A percentile compares a stretch with the other conserved stretches of the same genome.
Conservation (phyloP, 2,113 vertebrate genomes). For the Hypocryptadius cinnamomeus region DNA sequence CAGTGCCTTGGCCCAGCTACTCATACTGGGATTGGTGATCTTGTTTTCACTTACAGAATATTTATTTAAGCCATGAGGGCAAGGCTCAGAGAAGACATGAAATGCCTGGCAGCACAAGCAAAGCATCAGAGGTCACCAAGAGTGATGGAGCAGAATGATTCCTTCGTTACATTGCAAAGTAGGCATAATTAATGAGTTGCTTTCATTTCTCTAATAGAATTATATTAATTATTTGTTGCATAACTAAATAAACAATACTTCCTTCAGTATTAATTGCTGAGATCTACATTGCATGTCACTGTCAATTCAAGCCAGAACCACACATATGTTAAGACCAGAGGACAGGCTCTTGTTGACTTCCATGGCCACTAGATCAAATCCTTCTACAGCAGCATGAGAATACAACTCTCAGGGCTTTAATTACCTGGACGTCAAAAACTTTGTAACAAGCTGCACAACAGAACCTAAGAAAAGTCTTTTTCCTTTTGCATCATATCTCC, state of each 20-base stretch:
- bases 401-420: background rate
- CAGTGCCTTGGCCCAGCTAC: background rate
- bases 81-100: background rate
- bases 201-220: background rate
- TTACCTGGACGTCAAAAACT: background rate
- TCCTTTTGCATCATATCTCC: background rate
- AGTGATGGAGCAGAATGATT: background rate
- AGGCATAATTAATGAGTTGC: background rate
- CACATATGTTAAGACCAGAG: background rate
- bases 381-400: background rate
- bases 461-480: background rate
- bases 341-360: background rate
- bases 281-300: fast-evolving
- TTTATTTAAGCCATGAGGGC: background rate
- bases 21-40: background rate
- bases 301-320: background rate
- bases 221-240: background rate
- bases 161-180: background rate
- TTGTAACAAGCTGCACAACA: background rate
- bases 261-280: background rate
- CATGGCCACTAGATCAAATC: background rate
- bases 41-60: background rate
- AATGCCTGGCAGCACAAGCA: background rate
- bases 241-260: background rate
- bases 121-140: background rate